Evolutionary conservation across 2,888 invertebrate species (phyloP), one percentile per base, ranked within the genome.

Genomic region (Galerucella calmariensis): DNA sequence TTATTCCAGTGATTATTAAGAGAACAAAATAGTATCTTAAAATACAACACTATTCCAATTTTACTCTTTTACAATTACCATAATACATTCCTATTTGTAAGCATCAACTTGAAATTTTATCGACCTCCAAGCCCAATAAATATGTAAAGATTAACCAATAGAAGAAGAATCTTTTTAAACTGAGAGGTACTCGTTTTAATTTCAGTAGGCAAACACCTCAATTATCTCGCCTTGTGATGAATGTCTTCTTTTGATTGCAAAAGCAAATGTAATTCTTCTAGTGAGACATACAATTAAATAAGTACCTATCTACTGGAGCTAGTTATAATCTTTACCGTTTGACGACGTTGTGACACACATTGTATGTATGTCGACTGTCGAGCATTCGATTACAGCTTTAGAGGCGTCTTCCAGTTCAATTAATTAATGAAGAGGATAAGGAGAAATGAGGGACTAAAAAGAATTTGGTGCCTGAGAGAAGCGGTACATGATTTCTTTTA

Each of bases 401-500:
- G 20, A 56, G 16, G 20, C 56, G 56, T 56, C 56, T 56, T 20
- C 16, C 20, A 56, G 16, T 56, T 20, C 10, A 56, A 56, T 56
- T 56, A 35, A 62, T 62, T 6, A 58, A 58, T 58, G 9, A 20
- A 58, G 35, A 61, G 8, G 2, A 61, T 35, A 35, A 61, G 6
- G 35, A 61, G 61, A 61, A 61, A 61, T 61, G 61, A 35, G 61
- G n/a, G 27, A 35, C 5, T 2, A 35, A 61, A 61, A 61, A 61
- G 27, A 16, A 56, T 56, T 20, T 56, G 56, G 56, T 56, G 56
- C 56, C 56, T 16, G 20, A 9, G 20, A 56, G 2, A 56, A 56
- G 20, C 56, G 56, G 56, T 56, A 56, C 20, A n/a, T 56, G 56
- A 16, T 16, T 8, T 53, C 9, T 56, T 56, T 56, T 56, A 56